phyloP scores from a whole-genome alignment of 2,888 invertebrate species.

The Beris morrisii region DNA sequence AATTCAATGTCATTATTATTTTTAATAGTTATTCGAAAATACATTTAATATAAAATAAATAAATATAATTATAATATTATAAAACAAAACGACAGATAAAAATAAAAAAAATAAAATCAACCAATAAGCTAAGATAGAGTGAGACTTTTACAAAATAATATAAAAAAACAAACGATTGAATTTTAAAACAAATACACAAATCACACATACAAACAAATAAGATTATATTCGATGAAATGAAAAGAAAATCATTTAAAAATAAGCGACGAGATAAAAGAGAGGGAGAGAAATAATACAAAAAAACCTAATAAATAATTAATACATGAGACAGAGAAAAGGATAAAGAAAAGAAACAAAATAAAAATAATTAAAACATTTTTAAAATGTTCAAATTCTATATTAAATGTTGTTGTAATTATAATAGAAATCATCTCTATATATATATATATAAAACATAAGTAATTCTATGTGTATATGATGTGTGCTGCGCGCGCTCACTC shows the following conservation, averaged over 20 bases:
- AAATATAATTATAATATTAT: too few relatives aligned
- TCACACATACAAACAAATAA: neutral
- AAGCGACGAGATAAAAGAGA: neutral
- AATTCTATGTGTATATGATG: too few relatives aligned
- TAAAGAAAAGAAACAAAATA: conserved; percentile 12
- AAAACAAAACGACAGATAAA: too few relatives aligned
- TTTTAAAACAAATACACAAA: neutral
- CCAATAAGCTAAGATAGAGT: too few relatives aligned
- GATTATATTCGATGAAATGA: neutral
- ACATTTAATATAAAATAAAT: too few relatives aligned
- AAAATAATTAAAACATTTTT: conserved; percentile 27
- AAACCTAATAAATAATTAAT: conserved; percentile 4
- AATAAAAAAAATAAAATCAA: too few relatives aligned
- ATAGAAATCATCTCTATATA: conserved; percentile 28
- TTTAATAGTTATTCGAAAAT: too few relatives aligned
- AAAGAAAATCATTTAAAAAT: conserved; percentile 3
- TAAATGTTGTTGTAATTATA: conserved; percentile 27
- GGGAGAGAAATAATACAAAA: conserved; percentile 5
- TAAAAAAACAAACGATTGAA: neutral
- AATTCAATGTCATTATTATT: too few relatives aligned
- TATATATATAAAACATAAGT: conserved; percentile 16
- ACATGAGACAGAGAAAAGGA: neutral
- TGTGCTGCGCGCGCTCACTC: too few relatives aligned
- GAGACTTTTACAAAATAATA: neutral
- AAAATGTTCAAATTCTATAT: conserved; percentile 33